These are phyloP conservation scores for Andrena trimmerana DNA, from an alignment of 2,888 invertebrate genomes.

Conservation along the genomic window DNA sequence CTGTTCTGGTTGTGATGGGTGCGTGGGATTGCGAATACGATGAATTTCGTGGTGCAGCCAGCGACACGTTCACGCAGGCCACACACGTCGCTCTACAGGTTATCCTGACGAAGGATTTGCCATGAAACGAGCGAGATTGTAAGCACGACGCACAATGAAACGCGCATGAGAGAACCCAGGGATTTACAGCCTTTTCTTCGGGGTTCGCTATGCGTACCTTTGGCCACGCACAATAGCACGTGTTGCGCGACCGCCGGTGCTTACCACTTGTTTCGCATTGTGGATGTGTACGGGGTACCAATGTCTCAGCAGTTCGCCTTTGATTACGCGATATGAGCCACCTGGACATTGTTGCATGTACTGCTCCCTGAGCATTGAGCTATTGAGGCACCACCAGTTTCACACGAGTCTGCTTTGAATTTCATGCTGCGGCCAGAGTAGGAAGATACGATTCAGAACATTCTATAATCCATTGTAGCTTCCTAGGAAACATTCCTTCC, in stretches of 20 bases:
- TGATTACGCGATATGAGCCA: constrained; percentile 71
- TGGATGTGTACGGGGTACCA: constrained; percentile 62
- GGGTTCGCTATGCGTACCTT: constrained; percentile 58
- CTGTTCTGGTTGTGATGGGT: constrained; percentile 70
- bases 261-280: constrained; percentile 72
- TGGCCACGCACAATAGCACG: constrained; percentile 75
- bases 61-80: constrained; percentile 65
- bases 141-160: constrained; percentile 74
- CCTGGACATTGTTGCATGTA: constrained; percentile 61
- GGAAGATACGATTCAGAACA: constrained; percentile 46
- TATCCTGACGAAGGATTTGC: constrained; percentile 72
- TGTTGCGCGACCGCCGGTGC: constrained; percentile 72
- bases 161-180: constrained; percentile 67
- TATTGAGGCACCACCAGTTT: constrained; percentile 57
- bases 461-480: constrained; percentile 58
- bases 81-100: constrained; percentile 77
- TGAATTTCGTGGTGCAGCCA: constrained; percentile 75
- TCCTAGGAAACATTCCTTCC: constrained; percentile 33
- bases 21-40: constrained; percentile 77
- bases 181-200: constrained; percentile 76
- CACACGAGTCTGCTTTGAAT: constrained; percentile 58
- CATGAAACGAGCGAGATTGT: constrained; percentile 77
- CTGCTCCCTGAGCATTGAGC: constrained; percentile 54
- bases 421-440: constrained; percentile 43
- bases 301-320: constrained; percentile 69